A percentile compares a stretch with the other conserved stretches of the same genome.
Evolutionary conservation across 2,797 vertebrate genomes (phyloP).

Genomic region (Cuculus canorus): DNA sequence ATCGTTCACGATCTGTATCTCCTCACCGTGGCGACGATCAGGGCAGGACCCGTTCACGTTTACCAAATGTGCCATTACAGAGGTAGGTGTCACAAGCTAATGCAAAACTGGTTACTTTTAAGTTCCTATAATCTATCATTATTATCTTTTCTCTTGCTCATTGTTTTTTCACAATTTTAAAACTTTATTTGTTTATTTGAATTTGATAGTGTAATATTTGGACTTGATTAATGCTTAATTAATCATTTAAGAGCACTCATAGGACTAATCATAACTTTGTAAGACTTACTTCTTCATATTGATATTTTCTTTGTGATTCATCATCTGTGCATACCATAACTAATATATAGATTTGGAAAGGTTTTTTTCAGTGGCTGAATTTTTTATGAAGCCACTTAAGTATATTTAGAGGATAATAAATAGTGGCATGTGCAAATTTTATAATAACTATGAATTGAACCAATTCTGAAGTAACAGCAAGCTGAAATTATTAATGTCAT

Average conservation of each 20-base stretch:
- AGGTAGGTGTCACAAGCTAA: conserved; percentile 80
- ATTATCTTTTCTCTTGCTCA: background rate
- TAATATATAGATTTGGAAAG: background rate
- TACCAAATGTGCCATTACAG: conserved; percentile 96
- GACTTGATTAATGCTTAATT: background rate
- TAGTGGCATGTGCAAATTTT: background rate
- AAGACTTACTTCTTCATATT: background rate
- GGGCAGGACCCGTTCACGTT: conserved; percentile 92
- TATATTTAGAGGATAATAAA: background rate
- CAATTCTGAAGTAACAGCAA: background rate
- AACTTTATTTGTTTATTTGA: background rate
- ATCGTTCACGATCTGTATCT: conserved; percentile 96
- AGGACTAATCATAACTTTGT: background rate
- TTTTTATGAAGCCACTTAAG: background rate
- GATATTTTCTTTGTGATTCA: background rate
- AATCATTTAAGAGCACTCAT: background rate
- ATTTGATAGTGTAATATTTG: background rate
- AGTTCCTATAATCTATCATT: background rate
- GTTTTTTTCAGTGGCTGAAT: background rate
- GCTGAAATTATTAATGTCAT: background rate
- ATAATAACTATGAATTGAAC: background rate
- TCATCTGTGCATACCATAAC: background rate
- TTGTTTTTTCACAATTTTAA: background rate
- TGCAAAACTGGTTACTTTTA: background rate
- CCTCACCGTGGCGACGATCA: conserved; percentile 93